These are phyloP conservation scores for Mechanitis messenoides DNA, from an alignment of 2,888 invertebrate genomes.

Conservation along the genomic window DNA sequence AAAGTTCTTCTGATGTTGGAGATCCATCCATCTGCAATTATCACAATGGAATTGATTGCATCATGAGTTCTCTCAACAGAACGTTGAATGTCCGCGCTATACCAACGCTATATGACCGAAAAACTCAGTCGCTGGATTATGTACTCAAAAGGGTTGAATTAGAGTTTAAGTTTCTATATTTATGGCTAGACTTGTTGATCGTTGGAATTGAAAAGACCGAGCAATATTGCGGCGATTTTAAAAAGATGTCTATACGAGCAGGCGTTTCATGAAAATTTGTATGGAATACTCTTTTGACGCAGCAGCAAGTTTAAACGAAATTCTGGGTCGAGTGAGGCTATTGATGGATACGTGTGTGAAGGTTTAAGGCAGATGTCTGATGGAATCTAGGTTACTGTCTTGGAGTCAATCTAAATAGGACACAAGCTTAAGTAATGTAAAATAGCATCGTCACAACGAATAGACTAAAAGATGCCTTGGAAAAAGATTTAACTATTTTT, in stretches of 20 bases:
- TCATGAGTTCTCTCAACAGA: constrained; percentile 33
- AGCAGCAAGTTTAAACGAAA: constrained; percentile 29
- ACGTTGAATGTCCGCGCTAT: constrained; percentile 28
- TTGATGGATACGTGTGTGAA: constrained; percentile 41
- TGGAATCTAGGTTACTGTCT: constrained; percentile 23
- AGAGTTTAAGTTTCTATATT: constrained; percentile 19
- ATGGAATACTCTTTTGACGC: constrained; percentile 54
- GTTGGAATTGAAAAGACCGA: constrained; percentile 16
- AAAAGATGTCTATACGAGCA: constrained; percentile 19
- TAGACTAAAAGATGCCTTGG: too few species aligned
- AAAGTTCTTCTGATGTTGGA: constrained; percentile 24
- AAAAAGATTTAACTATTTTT: too few species aligned
- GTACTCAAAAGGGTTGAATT: constrained; percentile 8
- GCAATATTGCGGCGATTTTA: constrained; percentile 27
- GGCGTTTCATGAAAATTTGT: constrained; percentile 57
- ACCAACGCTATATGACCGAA: constrained; percentile 16
- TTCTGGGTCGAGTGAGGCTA: constrained; percentile 55
- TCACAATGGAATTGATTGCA: constrained; percentile 32
- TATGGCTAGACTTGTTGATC: constrained; percentile 13
- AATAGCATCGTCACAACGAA: too few species aligned
- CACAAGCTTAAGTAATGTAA: too few species aligned
- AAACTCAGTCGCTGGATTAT: constrained; percentile 13
- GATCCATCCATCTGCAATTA: constrained; percentile 32
- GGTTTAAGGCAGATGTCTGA: constrained; percentile 31
- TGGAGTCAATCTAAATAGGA: constrained; percentile 16